These are phyloP conservation scores for Ditylenchus dipsaci DNA, from an alignment of 1,140 invertebrate species.

Conservation along the genomic window DNA sequence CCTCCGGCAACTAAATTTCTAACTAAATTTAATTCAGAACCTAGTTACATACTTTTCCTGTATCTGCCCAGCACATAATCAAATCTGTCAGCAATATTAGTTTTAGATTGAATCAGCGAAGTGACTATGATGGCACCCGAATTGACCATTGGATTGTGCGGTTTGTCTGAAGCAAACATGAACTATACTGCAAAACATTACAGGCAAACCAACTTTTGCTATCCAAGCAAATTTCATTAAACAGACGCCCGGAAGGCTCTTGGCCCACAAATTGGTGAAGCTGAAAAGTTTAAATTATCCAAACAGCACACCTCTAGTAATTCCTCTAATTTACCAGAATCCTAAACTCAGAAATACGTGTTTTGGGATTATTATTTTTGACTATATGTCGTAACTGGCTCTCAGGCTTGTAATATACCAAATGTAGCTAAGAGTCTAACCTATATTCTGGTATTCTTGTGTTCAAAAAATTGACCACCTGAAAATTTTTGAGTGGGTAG, in stretches of 20 bases:
- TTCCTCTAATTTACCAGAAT: too few species aligned
- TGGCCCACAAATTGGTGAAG: slow-evolving; percentile 74
- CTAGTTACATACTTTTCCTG: background rate
- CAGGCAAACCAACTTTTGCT: slow-evolving; percentile 45
- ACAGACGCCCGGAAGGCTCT: slow-evolving; percentile 88
- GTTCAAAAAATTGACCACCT: too few species aligned
- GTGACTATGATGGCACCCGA: slow-evolving; percentile 82
- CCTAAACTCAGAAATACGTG: too few species aligned
- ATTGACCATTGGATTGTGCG: slow-evolving; percentile 97
- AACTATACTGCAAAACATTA: too few species aligned
- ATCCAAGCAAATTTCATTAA: slow-evolving; percentile 91
- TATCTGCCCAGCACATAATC: slow-evolving; percentile 60
- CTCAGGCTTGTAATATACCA: too few species aligned
- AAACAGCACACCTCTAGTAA: too few species aligned
- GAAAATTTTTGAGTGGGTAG: too few species aligned
- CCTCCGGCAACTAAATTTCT: slow-evolving; percentile 67
- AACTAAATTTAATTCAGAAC: background rate
- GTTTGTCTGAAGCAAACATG: slow-evolving; percentile 86
- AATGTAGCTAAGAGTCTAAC: too few species aligned
- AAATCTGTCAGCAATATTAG: slow-evolving; percentile 58
- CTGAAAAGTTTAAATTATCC: too few species aligned
- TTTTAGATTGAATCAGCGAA: slow-evolving; percentile 37
- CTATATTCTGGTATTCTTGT: too few species aligned
- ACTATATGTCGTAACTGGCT: too few species aligned
- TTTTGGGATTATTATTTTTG: too few species aligned